phyloP scores from a whole-genome alignment of 2,113 vertebrate genomes.

The Nothocercus julius region DNA sequence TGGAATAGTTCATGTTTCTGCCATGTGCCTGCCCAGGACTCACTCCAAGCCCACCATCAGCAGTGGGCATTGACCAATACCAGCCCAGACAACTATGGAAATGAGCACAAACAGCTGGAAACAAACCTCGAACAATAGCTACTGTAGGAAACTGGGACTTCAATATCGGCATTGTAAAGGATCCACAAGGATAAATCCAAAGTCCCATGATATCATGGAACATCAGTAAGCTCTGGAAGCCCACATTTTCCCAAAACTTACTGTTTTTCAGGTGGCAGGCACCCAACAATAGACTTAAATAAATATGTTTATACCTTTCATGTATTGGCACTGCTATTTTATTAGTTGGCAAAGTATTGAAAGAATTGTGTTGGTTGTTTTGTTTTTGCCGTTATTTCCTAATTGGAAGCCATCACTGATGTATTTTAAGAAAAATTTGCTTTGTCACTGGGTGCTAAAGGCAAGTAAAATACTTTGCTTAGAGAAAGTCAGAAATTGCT shows the following conservation, averaged over 20 bases:
- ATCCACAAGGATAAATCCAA: not conserved
- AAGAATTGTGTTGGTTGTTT: slow-evolving; percentile 11
- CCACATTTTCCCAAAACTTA: not conserved
- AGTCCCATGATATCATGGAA: not conserved
- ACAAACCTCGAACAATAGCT: not conserved
- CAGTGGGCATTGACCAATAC: not conserved
- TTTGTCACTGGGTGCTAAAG: not conserved
- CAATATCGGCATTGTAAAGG: not conserved
- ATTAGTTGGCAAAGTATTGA: not conserved
- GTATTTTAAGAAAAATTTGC: slow-evolving; percentile 32
- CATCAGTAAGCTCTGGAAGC: not conserved
- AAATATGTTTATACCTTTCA: not conserved
- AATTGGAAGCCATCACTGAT: not conserved
- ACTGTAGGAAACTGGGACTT: not conserved
- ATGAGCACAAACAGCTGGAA: not conserved
- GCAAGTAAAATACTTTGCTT: not conserved
- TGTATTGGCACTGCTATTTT: not conserved
- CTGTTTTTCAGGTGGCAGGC: not conserved
- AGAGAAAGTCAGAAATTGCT: slow-evolving; percentile 4
- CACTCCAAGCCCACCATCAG: not conserved
- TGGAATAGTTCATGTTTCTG: too few species aligned
- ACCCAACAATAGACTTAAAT: not conserved
- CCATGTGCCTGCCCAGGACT: too few species aligned
- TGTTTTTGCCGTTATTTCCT: slow-evolving; percentile 2
- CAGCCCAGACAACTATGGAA: not conserved